Evolutionary conservation across 2,888 invertebrate genomes (phyloP).

Genomic region (Platycheirus albimanus): DNA sequence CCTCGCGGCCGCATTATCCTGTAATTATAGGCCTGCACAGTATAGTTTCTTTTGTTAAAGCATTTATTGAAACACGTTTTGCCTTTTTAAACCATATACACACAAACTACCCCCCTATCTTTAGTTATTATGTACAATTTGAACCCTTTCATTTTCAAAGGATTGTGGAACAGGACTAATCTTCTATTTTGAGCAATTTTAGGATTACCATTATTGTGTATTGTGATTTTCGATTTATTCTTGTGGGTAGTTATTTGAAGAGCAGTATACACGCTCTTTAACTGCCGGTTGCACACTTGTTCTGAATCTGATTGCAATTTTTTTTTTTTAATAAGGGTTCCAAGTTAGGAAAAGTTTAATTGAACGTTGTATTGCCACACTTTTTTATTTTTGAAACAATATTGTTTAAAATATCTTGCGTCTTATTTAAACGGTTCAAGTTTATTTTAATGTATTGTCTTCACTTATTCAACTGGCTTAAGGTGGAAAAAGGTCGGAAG

Average conservation of each 20-base stretch:
- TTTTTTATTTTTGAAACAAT: no score
- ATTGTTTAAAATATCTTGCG: no score
- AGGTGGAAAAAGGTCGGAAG: no score
- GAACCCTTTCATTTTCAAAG: constrained; percentile 37
- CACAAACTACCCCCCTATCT: constrained; percentile 4
- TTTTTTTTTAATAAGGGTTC: no score
- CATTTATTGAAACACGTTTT: constrained; percentile 16
- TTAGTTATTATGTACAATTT: neutral
- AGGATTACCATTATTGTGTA: constrained; percentile 35
- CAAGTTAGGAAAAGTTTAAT: no score
- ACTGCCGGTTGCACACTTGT: neutral
- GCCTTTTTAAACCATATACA: neutral
- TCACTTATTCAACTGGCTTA: no score
- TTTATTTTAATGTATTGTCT: no score
- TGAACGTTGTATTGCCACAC: no score
- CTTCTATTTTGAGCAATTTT: constrained; percentile 28
- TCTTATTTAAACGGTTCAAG: no score
- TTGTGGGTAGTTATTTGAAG: neutral
- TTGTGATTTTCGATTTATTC: neutral
- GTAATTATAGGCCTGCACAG: constrained; percentile 40
- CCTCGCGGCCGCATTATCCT: constrained; percentile 31
- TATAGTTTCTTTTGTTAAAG: constrained; percentile 8
- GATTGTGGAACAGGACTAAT: constrained; percentile 22
- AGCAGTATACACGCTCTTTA: neutral
- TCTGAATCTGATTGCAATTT: no score